Percentiles rank a stretch among this genome's conserved stretches.
phyloP scores from a whole-genome alignment of 2,797 vertebrate species.

The Paedocypris micromegethes region DNA sequence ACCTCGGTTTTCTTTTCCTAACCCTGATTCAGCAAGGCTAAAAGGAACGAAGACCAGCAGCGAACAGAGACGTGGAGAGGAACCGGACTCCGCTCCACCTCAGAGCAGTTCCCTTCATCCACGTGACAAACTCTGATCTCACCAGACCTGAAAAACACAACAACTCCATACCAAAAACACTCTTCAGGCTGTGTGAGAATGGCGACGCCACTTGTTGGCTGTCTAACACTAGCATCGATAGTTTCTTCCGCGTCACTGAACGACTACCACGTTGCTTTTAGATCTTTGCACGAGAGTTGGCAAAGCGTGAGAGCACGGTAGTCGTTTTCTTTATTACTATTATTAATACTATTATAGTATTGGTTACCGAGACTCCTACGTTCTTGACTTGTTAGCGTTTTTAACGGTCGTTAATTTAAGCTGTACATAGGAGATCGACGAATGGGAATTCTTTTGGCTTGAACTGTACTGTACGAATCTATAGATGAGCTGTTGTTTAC shows the following conservation, averaged over 20 bases:
- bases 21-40: conserved; percentile 43
- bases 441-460: conserved; percentile 26
- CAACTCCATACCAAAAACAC: conserved; percentile 2
- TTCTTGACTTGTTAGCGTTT: conserved; percentile 24
- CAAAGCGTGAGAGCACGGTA: conserved; percentile 23
- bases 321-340: too few species aligned
- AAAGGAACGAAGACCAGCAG: conserved; percentile 28
- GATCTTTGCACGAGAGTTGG: conserved; percentile 34
- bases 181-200: too few species aligned
- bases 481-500: background rate
- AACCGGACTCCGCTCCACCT: conserved; percentile 28
- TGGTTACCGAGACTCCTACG: conserved; percentile 21
- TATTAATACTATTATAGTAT: conserved; percentile 4
- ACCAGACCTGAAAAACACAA: conserved; percentile 7
- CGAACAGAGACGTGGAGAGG: conserved; percentile 24
- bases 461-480: conserved; percentile 44
- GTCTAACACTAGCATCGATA: too few species aligned
- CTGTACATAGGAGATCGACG: conserved; percentile 40
- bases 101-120: conserved; percentile 31
- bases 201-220: too few species aligned
- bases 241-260: conserved; percentile 1
- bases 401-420: conserved; percentile 36
- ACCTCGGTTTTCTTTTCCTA: conserved; percentile 58
- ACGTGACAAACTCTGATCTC: conserved; percentile 40
- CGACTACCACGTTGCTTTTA: conserved; percentile 36